Base-by-base conservation (phyloP, 2,888 invertebrate species). In the Sarcophaga rosellei region DNA sequence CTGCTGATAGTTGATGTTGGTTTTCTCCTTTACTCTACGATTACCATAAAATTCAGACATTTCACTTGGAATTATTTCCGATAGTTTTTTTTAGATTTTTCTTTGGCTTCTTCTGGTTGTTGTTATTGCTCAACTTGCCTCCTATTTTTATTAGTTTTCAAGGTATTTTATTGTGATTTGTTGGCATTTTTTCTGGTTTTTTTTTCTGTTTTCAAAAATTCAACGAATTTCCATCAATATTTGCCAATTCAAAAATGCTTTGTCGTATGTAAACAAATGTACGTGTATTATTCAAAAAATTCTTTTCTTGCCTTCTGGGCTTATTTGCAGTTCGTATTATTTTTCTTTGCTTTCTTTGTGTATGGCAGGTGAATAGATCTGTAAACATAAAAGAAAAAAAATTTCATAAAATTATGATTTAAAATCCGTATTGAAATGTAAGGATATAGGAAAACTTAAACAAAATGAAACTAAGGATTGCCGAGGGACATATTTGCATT, bases 31-130 rank as follows among this genome's bases (percentile, higher is more conserved):
- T 74, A 61, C 75, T 61, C 70, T 80, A 69, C 65, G 57, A 65
- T 68, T 79, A n/a, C 76, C 84, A 86, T 81, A 65, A 84, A 84
- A 84, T 57, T 78, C 68, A 86, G 86, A 81, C 86, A 86, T 86
- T 84, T 86, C 86, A 78, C 77, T 84, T 80, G 35, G 21, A 57
- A 68, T 25, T 68, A 25, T 84, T 57, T 45, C 35, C 57, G 57
- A 44, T 79, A 69, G 5, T 23, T 73, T 23, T 66, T 25, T 45
- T n/a, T 35, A 47, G 69, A 78, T 62, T 69, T 61, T 79, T 62
- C 61, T 72, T 61, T 80, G 35, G 59, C 62, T 61, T 79, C 62
- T 57, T 69, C 35, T 65, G 65, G 35, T 66, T 62, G 35, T 47
- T 45, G n/a, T 62, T n/a, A n/a, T n/a, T n/a, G n/a, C n/a, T n/a